A percentile compares a stretch with the other conserved stretches of the same genome.
Conservation (phyloP, 2,797 vertebrate species). For the Scyliorhinus canicula region DNA sequence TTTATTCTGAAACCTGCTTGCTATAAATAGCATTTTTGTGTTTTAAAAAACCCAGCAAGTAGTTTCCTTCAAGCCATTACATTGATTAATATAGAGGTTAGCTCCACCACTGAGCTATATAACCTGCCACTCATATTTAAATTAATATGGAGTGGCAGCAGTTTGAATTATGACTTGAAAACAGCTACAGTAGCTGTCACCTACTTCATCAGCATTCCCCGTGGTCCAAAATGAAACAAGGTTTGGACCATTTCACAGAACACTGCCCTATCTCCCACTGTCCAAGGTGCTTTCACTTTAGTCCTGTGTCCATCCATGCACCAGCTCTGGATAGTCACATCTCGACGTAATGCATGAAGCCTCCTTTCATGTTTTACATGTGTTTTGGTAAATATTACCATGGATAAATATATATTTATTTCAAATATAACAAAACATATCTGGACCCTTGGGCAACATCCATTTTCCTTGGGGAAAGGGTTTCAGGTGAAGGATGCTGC, state of each 20-base stretch:
- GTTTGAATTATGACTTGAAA: constrained; percentile 3
- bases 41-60: background rate
- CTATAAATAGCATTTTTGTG: background rate
- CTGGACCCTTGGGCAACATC: too few species aligned
- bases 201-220: background rate
- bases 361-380: background rate
- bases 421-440: background rate
- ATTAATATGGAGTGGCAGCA: background rate
- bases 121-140: background rate
- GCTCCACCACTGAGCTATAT: background rate
- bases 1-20: background rate
- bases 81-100: background rate
- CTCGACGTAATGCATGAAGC: too few species aligned
- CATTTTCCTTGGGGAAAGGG: too few species aligned
- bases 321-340: background rate
- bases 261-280: too few species aligned
- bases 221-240: background rate
- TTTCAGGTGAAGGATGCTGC: background rate
- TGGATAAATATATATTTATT: background rate
- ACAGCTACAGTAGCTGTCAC: background rate
- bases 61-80: background rate
- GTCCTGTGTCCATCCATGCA: background rate
- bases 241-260: background rate
- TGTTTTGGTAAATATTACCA: background rate
- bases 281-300: background rate